phyloP scores from a whole-genome alignment of 1,140 invertebrate species.

The Aphidius ervi region DNA sequence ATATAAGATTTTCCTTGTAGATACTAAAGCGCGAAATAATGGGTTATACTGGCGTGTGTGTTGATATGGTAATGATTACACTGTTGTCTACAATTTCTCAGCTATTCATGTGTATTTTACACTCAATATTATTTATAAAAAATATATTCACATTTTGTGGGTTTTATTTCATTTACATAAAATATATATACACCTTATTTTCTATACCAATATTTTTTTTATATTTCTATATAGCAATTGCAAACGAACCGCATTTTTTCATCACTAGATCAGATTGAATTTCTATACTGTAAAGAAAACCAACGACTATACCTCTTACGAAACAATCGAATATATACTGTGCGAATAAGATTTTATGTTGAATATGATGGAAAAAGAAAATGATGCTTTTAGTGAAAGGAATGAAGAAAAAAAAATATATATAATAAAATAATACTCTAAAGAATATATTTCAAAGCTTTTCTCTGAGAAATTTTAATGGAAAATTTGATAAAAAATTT shows the following conservation, averaged over 20 bases:
- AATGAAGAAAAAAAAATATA: background rate
- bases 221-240: background rate
- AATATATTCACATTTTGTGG: background rate
- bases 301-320: background rate
- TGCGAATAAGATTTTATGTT: slow-evolving; percentile 1
- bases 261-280: background rate
- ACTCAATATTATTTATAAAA: slow-evolving; percentile 8
- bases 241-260: no score
- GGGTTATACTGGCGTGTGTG: slow-evolving; percentile 26
- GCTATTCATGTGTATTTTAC: slow-evolving; percentile 11
- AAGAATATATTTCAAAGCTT: no score
- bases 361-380: background rate
- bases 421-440: background rate
- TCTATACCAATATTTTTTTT: background rate
- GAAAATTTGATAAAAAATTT: no score
- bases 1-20: background rate
- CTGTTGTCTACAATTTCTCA: slow-evolving; percentile 17
- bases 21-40: no score
- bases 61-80: slow-evolving; percentile 26
- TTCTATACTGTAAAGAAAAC: background rate
- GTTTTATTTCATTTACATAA: no score
- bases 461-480: no score
- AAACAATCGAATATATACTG: slow-evolving; percentile 1
- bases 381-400: background rate
- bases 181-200: no score